phyloP scores from a whole-genome alignment of 2,888 invertebrate genomes.

The Dynastes grantii region DNA sequence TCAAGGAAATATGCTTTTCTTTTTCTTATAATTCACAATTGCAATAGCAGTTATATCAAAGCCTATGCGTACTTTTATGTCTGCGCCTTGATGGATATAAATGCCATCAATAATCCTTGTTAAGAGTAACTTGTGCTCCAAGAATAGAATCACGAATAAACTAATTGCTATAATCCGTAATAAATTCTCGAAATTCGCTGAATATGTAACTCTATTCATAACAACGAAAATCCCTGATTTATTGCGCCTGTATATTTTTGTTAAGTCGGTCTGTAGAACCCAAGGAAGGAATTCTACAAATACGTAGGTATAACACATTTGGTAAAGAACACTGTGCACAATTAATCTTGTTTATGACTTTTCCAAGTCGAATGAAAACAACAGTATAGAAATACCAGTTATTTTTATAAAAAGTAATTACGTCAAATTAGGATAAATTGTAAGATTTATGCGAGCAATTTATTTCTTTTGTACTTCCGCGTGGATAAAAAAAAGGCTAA shows the following conservation, averaged over 20 bases:
- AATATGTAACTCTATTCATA: slow-evolving; percentile 20
- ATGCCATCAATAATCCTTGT: not conserved
- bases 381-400: slow-evolving; percentile 33
- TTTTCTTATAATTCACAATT: no score
- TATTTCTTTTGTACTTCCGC: slow-evolving; percentile 37
- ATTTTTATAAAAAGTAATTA: slow-evolving; percentile 45
- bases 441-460: slow-evolving; percentile 40
- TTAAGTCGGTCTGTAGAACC: slow-evolving; percentile 13
- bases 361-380: slow-evolving; percentile 26
- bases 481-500: slow-evolving; percentile 30
- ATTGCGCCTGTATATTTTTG: slow-evolving; percentile 22
- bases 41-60: no score
- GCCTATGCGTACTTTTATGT: no score
- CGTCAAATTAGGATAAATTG: slow-evolving; percentile 46
- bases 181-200: slow-evolving; percentile 15
- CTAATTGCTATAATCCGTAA: slow-evolving; percentile 23
- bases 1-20: no score
- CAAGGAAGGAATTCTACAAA: slow-evolving; percentile 6
- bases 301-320: slow-evolving; percentile 5
- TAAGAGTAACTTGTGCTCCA: not conserved
- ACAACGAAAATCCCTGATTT: slow-evolving; percentile 29
- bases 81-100: not conserved
- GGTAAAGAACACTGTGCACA: slow-evolving; percentile 20
- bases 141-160: slow-evolving; percentile 5
- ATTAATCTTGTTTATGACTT: slow-evolving; percentile 42